These are phyloP conservation scores for Chiroxiphia lanceolata DNA, from an alignment of 2,797 vertebrate species.

Conservation along the genomic window DNA sequence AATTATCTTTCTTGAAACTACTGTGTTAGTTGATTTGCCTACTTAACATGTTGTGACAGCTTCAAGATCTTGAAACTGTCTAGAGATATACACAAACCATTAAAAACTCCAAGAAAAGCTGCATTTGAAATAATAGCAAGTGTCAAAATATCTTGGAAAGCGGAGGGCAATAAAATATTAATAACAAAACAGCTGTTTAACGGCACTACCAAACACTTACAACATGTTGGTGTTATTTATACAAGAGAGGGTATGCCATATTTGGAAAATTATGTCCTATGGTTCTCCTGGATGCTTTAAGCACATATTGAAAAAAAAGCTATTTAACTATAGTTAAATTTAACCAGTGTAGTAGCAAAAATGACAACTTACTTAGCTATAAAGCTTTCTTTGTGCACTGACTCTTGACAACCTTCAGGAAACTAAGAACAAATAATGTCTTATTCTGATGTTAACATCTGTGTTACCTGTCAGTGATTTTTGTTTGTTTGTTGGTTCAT, in stretches of 20 bases:
- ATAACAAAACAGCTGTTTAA: constrained; percentile 70
- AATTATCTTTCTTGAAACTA: constrained; percentile 66
- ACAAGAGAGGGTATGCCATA: constrained; percentile 1
- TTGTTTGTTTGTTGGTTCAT: neutral
- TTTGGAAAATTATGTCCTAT: neutral
- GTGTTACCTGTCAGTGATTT: constrained; percentile 5
- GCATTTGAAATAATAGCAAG: constrained; percentile 68
- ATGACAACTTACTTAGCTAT: constrained; percentile 1
- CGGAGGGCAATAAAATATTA: constrained; percentile 68
- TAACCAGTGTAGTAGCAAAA: constrained; percentile 26
- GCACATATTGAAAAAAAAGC: neutral
- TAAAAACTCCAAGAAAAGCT: constrained; percentile 69
- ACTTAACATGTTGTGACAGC: constrained; percentile 70
- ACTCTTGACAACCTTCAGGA: constrained; percentile 38
- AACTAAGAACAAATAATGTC: constrained; percentile 33
- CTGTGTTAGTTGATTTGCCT: constrained; percentile 65
- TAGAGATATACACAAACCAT: constrained; percentile 71
- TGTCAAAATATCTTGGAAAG: constrained; percentile 72
- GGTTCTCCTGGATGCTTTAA: constrained; percentile 27
- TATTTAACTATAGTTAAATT: constrained; percentile 45
- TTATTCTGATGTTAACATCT: constrained; percentile 34
- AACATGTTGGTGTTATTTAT: constrained; percentile 14
- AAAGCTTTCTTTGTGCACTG: neutral
- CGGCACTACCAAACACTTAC: constrained; percentile 21
- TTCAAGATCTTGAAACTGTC: constrained; percentile 70